A percentile compares a stretch with the other conserved stretches of the same genome.
These are phyloP conservation scores for Crepidodera aurea DNA, from an alignment of 2,888 invertebrate genomes.

Conservation along the genomic window DNA sequence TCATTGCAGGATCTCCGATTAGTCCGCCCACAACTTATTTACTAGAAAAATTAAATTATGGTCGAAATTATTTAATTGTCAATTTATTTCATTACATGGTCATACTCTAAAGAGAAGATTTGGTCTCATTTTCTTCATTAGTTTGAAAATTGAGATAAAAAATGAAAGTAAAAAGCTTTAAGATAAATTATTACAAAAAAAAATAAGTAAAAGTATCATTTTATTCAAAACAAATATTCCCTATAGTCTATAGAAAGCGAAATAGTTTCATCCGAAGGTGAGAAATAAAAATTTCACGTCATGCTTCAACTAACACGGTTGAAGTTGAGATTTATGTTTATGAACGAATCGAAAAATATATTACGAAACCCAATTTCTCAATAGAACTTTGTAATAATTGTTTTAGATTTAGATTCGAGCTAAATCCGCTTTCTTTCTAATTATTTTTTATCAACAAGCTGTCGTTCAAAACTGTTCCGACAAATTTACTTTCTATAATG, in stretches of 20 bases:
- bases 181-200: no score
- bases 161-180: no score
- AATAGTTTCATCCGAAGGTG: background rate
- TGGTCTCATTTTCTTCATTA: no score
- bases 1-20: no score
- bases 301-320: slow-evolving; percentile 4
- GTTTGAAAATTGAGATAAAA: no score
- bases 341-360: background rate
- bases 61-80: no score
- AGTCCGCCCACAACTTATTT: no score
- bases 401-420: background rate
- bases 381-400: slow-evolving; percentile 14
- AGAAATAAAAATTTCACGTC: slow-evolving; percentile 17
- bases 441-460: slow-evolving; percentile 10
- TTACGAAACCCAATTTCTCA: slow-evolving; percentile 10
- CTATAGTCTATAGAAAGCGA: slow-evolving; percentile 10
- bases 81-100: no score
- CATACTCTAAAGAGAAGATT: no score
- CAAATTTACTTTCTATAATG: slow-evolving; percentile 7
- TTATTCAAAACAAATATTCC: slow-evolving; percentile 7
- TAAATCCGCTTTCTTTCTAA: slow-evolving; percentile 2
- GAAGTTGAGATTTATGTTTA: background rate
- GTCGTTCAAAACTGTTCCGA: slow-evolving; percentile 3
- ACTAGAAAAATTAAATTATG: no score
- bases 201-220: slow-evolving; percentile 4